Conservation (phyloP, 2,113 vertebrate genomes). For the Mesitornis unicolor region DNA sequence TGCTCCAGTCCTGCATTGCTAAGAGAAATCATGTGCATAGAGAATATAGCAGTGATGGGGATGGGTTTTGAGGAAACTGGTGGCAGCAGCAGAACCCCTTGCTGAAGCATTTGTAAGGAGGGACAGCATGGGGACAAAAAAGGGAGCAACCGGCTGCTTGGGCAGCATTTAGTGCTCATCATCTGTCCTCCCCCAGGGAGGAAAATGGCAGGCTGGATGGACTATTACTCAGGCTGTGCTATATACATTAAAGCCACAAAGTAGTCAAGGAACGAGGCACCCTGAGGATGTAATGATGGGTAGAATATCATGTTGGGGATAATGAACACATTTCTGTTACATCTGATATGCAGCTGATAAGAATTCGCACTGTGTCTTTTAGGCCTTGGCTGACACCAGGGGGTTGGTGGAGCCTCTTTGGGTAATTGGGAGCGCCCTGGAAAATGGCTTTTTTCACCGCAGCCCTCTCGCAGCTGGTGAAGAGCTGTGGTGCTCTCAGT, state of each 20-base stretch:
- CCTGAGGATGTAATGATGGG: not conserved
- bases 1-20: not conserved
- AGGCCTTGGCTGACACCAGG: not conserved
- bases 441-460: not conserved
- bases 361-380: not conserved
- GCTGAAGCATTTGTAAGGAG: not conserved
- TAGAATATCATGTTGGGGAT: not conserved
- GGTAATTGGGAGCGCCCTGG: not conserved
- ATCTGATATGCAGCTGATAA: not conserved
- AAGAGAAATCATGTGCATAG: fast-evolving
- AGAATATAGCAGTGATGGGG: fast-evolving
- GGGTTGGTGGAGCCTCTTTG: not conserved
- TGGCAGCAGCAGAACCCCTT: not conserved
- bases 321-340: not conserved
- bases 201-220: not conserved
- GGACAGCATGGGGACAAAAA: not conserved
- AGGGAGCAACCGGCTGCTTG: not conserved
- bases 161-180: not conserved
- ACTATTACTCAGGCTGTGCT: not conserved
- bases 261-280: not conserved
- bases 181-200: not conserved
- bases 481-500: not conserved
- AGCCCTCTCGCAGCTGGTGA: not conserved
- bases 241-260: not conserved
- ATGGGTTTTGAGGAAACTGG: not conserved